A percentile compares a stretch with the other conserved stretches of the same genome.
phyloP scores from a whole-genome alignment of 37 sponge, comb jelly and placozoan species.

The Haliclona indistincta region DNA sequence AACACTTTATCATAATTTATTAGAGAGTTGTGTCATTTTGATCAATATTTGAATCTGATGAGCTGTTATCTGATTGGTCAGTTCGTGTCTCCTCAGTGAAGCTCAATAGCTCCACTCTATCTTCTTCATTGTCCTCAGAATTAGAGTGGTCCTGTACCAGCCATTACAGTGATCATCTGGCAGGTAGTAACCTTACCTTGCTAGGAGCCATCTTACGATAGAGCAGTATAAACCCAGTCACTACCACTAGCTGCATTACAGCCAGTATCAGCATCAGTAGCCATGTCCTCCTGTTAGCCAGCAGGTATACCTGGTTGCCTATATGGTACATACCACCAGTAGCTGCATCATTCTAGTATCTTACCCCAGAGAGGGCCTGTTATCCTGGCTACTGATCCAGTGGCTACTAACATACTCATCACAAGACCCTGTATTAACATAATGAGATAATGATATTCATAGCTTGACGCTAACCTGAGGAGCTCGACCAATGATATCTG shows the following conservation, averaged over 20 bases:
- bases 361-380: slow-evolving; percentile 36
- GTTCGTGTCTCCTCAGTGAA: too few species aligned
- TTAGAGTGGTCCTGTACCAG: too few species aligned
- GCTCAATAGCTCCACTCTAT: too few species aligned
- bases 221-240: slow-evolving; percentile 14
- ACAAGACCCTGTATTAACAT: slow-evolving; percentile 25
- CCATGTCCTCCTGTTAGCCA: slow-evolving; percentile 13
- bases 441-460: background rate
- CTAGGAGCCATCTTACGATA: slow-evolving; percentile 10
- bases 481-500: slow-evolving; percentile 28
- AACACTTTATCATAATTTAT: too few species aligned
- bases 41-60: too few species aligned
- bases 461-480: slow-evolving; percentile 23
- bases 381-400: slow-evolving; percentile 15
- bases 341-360: background rate
- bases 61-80: too few species aligned
- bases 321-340: background rate
- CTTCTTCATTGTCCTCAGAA: too few species aligned
- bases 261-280: slow-evolving; percentile 12
- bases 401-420: slow-evolving; percentile 16
- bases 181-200: too few species aligned
- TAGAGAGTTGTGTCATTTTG: too few species aligned
- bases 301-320: slow-evolving; percentile 32
- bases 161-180: too few species aligned
- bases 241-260: background rate